A percentile compares a stretch with the other conserved stretches of the same genome.
These are phyloP conservation scores for Tiphia femorata DNA, from an alignment of 2,888 invertebrate species.

Conservation along the genomic window DNA sequence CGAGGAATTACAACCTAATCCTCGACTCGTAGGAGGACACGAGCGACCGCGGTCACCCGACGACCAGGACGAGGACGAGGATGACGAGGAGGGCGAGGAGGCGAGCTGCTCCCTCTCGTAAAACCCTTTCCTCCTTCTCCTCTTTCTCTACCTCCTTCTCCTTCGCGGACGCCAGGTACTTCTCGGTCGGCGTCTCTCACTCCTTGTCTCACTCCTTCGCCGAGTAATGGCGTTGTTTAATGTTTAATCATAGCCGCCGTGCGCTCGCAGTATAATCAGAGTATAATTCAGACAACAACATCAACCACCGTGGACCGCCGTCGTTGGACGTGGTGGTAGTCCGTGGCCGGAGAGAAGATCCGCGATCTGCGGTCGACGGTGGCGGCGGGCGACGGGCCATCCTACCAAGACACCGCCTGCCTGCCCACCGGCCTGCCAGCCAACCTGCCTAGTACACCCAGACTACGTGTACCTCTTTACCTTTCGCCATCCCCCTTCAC, in stretches of 20 bases:
- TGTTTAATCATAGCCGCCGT: conserved; percentile 67
- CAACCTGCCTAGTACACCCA: conserved; percentile 21
- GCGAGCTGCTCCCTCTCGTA: conserved; percentile 11
- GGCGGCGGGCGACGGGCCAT: conserved; percentile 23
- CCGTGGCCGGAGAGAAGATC: no score
- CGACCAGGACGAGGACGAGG: conserved; percentile 18
- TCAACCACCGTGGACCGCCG: conserved; percentile 49
- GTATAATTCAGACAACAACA: conserved; percentile 68
- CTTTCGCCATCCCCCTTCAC: conserved; percentile 5
- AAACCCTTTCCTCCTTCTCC: background rate
- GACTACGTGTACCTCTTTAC: no score
- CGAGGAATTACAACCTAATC: conserved; percentile 59
- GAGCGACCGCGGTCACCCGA: conserved; percentile 63
- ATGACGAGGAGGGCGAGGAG: conserved; percentile 2
- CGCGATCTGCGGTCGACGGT: conserved; percentile 56
- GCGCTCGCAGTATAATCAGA: conserved; percentile 64
- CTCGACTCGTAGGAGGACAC: conserved; percentile 65
- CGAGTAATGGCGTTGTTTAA: conserved; percentile 67
- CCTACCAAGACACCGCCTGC: conserved; percentile 23
- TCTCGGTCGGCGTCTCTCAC: no score
- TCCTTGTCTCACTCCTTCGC: conserved; percentile 27
- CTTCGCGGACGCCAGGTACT: no score
- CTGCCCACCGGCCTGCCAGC: conserved; percentile 23
- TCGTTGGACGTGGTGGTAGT: no score
- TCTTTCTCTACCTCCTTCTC: conserved; percentile 16